Percentiles rank a stretch among this genome's conserved stretches.
phyloP scores from a whole-genome alignment of 2,888 invertebrate species.

The Andrena hattorfiana region DNA sequence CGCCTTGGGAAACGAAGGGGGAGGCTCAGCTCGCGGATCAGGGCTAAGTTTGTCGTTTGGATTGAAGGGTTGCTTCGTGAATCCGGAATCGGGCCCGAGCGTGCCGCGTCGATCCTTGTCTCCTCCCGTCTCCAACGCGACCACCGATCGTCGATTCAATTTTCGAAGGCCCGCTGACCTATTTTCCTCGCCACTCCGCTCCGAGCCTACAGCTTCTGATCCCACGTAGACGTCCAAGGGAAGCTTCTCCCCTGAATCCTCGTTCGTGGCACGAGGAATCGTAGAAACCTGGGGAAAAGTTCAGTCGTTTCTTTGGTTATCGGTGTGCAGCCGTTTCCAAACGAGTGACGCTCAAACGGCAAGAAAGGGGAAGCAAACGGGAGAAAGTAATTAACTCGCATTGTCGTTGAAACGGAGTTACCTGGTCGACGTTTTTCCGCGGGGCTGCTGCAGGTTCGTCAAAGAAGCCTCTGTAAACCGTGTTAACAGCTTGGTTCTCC shows the following conservation, averaged over 20 bases:
- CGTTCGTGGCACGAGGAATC: too few relatives aligned
- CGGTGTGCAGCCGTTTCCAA: neutral
- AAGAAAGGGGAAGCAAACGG: neutral
- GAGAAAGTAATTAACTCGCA: constrained; percentile 24
- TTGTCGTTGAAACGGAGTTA: constrained; percentile 29
- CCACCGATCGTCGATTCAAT: constrained; percentile 35
- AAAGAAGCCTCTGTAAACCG: neutral
- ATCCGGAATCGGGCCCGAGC: neutral
- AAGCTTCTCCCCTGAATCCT: neutral
- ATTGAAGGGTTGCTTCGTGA: constrained; percentile 20
- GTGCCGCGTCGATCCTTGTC: neutral
- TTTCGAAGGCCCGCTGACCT: neutral
- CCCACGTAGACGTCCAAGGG: neutral
- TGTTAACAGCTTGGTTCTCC: neutral
- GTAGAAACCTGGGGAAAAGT: neutral
- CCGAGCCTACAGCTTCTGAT: neutral
- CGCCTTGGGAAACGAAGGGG: neutral
- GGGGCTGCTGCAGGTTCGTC: constrained; percentile 18
- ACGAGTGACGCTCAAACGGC: neutral
- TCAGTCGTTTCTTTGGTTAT: neutral
- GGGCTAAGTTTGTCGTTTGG: constrained; percentile 29
- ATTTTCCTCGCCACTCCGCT: neutral
- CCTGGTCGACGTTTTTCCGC: constrained; percentile 24
- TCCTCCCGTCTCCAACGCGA: neutral
- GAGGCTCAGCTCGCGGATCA: constrained; percentile 8